A percentile compares a stretch with the other conserved stretches of the same genome.
Conservation (phyloP, 2,113 vertebrate species). For the Podocnemis expansa region DNA sequence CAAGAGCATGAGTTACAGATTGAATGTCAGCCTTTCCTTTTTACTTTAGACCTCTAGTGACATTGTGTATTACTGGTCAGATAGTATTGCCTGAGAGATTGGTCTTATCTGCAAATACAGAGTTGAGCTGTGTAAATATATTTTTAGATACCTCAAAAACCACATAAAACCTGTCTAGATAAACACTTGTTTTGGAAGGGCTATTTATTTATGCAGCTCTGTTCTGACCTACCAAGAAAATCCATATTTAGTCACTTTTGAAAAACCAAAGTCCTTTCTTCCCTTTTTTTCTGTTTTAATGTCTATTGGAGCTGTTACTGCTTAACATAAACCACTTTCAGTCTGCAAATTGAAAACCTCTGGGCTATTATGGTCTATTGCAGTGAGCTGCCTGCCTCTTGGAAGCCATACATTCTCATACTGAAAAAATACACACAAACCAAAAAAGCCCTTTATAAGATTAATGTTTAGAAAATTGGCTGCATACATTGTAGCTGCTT, state of each 20-base stretch:
- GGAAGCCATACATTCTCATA: not conserved
- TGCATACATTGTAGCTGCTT: not conserved
- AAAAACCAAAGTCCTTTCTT: slow-evolving; percentile 26
- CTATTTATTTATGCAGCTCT: slow-evolving; percentile 1
- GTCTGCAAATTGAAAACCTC: slow-evolving; percentile 39
- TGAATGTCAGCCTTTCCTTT: not conserved
- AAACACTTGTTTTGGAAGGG: not conserved
- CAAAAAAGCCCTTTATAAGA: not conserved
- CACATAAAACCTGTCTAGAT: not conserved
- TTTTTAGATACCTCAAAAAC: not conserved
- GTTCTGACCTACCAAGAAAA: not conserved
- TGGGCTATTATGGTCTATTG: slow-evolving; percentile 17
- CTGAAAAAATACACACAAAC: fast-evolving
- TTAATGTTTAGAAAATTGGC: slow-evolving; percentile 56
- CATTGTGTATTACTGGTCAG: not conserved
- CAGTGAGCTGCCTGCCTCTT: not conserved
- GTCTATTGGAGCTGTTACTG: slow-evolving; percentile 38
- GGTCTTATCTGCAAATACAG: not conserved
- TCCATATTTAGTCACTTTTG: not conserved
- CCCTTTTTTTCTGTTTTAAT: not conserved
- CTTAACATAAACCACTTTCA: slow-evolving; percentile 40
- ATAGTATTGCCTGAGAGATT: not conserved
- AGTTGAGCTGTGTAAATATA: not conserved
- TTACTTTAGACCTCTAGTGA: not conserved
- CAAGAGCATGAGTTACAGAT: not conserved